phyloP scores from a whole-genome alignment of 2,113 vertebrate species.

The Origma solitaria region DNA sequence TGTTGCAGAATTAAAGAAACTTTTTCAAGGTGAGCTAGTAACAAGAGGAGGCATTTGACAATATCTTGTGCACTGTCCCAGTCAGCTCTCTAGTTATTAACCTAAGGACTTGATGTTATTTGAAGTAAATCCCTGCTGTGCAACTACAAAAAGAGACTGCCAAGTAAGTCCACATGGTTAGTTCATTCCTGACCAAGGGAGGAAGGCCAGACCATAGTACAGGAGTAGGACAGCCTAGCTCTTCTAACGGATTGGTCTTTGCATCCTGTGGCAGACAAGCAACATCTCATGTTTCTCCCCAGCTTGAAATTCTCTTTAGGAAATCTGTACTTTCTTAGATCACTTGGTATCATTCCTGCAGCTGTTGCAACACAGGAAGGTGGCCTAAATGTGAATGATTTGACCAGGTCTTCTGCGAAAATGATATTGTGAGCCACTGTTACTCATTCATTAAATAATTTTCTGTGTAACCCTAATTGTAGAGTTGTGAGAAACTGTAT shows the following conservation, averaged over 20 bases:
- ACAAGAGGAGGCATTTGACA: not conserved
- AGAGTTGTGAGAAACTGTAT: not conserved
- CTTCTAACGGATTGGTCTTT: not conserved
- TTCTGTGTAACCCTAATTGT: not conserved
- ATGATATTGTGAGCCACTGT: not conserved
- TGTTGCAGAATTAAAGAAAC: not conserved
- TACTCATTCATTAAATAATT: not conserved
- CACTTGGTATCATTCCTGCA: not conserved
- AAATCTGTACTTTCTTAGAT: not conserved
- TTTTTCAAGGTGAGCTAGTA: not conserved
- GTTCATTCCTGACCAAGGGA: not conserved
- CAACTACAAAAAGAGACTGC: not conserved
- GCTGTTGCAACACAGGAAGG: not conserved
- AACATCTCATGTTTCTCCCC: constrained; percentile 5
- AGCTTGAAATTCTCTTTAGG: constrained; percentile 1
- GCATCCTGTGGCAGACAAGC: not conserved
- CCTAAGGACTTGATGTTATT: not conserved
- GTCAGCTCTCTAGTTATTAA: not conserved
- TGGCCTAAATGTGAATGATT: not conserved
- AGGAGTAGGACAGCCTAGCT: not conserved
- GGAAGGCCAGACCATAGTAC: not conserved
- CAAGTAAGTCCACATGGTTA: not conserved
- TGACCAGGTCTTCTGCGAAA: constrained; percentile 2
- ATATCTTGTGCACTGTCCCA: not conserved
- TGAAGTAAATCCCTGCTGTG: not conserved